These are phyloP conservation scores for Butastur rufipennis DNA, from an alignment of 2,113 vertebrate species.

Conservation along the genomic window DNA sequence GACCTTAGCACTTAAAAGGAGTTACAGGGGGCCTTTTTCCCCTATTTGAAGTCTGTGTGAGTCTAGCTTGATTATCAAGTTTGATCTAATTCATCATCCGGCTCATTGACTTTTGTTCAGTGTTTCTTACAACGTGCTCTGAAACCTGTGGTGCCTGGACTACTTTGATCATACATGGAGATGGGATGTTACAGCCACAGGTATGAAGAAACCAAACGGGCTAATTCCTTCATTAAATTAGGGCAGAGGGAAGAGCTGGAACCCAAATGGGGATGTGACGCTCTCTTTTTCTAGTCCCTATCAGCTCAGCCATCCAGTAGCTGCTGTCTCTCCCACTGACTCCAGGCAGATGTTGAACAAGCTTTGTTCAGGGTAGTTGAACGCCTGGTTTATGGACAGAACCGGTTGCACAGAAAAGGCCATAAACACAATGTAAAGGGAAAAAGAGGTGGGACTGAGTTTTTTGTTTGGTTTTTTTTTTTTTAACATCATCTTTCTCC, in stretches of 20 bases:
- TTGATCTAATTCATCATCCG: neutral
- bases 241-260: neutral
- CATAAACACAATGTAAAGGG: neutral
- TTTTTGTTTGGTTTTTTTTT: rapidly evolving
- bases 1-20: neutral
- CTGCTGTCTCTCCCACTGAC: neutral
- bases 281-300: neutral
- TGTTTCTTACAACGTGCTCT: neutral
- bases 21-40: neutral
- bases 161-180: neutral
- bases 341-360: neutral
- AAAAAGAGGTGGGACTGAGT: neutral
- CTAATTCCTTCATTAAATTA: neutral
- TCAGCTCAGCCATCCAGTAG: neutral
- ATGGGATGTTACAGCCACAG: neutral
- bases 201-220: neutral
- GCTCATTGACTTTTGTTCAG: neutral
- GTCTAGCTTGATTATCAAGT: neutral
- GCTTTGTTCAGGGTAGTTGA: neutral
- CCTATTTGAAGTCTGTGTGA: neutral
- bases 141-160: neutral
- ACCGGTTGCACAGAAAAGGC: neutral
- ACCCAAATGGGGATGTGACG: neutral
- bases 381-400: neutral
- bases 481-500: neutral